A percentile compares a stretch with the other conserved stretches of the same genome.
phyloP scores from a whole-genome alignment of 2,797 vertebrate species.

The Halcyon chelicuti region DNA sequence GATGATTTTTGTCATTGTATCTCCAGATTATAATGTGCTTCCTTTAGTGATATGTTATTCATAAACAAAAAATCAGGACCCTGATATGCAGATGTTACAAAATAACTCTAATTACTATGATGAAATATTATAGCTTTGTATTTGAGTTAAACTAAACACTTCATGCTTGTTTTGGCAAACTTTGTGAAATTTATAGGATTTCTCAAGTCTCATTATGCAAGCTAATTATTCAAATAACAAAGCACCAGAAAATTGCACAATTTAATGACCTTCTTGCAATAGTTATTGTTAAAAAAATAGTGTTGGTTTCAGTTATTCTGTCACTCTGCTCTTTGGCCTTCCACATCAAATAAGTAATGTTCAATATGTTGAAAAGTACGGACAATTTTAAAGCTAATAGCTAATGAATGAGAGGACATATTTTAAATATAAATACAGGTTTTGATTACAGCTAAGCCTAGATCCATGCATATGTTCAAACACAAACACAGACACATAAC shows the following conservation, averaged over 20 bases:
- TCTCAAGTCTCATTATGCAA: constrained; percentile 28
- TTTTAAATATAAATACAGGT: background rate
- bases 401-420: background rate
- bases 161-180: background rate
- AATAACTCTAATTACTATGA: background rate
- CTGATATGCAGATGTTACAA: background rate
- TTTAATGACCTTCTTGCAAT: background rate
- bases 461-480: background rate
- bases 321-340: background rate
- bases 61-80: background rate
- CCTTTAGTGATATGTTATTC: background rate
- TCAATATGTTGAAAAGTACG: background rate
- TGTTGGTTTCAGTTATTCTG: background rate
- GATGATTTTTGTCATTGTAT: background rate
- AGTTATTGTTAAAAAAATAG: background rate
- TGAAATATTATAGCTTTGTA: background rate
- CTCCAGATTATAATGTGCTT: background rate
- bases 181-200: background rate
- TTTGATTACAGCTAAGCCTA: background rate
- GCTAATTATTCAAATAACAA: constrained; percentile 16
- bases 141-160: background rate
- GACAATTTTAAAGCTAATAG: background rate
- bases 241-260: background rate
- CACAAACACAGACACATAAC: background rate
- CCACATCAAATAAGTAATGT: background rate